Conservation (phyloP, 2,888 invertebrate species). For the Cerceris rybyensis region DNA sequence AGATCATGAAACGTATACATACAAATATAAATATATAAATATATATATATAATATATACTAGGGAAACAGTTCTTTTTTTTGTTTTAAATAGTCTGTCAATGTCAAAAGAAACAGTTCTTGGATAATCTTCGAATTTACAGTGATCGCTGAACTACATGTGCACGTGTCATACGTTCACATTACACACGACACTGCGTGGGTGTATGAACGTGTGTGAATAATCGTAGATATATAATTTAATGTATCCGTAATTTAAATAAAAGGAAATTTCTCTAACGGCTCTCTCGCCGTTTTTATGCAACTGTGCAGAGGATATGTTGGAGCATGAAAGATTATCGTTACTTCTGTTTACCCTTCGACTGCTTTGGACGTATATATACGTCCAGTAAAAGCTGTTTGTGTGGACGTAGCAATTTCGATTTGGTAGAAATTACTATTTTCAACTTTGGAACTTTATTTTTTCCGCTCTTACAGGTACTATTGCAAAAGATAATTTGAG, state of each 20-base stretch:
- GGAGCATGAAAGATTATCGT: too few relatives aligned
- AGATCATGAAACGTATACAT: slow-evolving; percentile 2
- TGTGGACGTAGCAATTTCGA: too few relatives aligned
- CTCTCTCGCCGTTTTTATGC: background rate
- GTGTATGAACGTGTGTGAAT: slow-evolving; percentile 41
- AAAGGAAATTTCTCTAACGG: slow-evolving; percentile 61
- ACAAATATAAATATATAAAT: too few relatives aligned
- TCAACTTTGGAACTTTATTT: too few relatives aligned
- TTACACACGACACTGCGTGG: slow-evolving; percentile 26
- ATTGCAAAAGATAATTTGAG: too few relatives aligned
- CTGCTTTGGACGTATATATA: too few relatives aligned
- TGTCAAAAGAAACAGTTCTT: slow-evolving; percentile 12
- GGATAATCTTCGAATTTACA: slow-evolving; percentile 30
- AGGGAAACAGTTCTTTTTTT: background rate
- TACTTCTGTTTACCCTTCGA: too few relatives aligned
- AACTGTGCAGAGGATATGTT: background rate
- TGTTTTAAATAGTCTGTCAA: slow-evolving; percentile 11
- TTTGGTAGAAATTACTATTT: too few relatives aligned
- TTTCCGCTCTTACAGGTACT: too few relatives aligned
- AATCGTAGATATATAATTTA: slow-evolving; percentile 64
- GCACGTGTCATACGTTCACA: slow-evolving; percentile 27
- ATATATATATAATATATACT: background rate
- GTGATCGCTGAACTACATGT: slow-evolving; percentile 28
- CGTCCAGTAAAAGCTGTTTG: too few relatives aligned
- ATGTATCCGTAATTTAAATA: slow-evolving; percentile 74